A percentile compares a stretch with the other conserved stretches of the same genome.
Evolutionary conservation across 2,888 invertebrate species (phyloP).

Genomic region (Eupithecia dodoneata): DNA sequence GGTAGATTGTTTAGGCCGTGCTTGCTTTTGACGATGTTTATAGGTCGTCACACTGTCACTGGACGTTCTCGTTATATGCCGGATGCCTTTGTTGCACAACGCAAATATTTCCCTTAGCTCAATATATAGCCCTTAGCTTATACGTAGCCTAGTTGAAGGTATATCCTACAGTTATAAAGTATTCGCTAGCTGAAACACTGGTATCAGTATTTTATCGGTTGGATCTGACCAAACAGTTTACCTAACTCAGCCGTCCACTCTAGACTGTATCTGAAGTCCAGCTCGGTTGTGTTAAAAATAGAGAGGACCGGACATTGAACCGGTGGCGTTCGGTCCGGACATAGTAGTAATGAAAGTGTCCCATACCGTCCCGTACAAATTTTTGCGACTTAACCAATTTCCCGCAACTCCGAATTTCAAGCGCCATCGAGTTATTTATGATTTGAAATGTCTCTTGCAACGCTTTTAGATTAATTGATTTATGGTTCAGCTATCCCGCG

Average conservation of each 20-base stretch:
- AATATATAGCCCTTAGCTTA: neutral
- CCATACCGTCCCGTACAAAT: constrained; percentile 60
- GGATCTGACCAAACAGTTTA: neutral
- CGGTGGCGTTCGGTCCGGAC: constrained; percentile 72
- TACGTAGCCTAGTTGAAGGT: neutral
- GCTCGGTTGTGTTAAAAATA: constrained; percentile 74
- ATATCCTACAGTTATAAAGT: neutral
- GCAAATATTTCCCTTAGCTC: neutral
- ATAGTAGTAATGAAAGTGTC: constrained; percentile 78
- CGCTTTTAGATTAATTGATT: constrained; percentile 40
- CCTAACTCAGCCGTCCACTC: constrained; percentile 15
- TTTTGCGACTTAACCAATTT: constrained; percentile 72
- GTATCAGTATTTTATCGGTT: neutral
- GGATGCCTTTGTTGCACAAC: neutral
- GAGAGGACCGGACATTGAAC: constrained; percentile 80
- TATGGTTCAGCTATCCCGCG: constrained; percentile 24
- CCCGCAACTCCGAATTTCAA: constrained; percentile 53
- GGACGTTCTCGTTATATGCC: neutral
- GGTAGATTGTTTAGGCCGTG: neutral
- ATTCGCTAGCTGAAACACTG: neutral
- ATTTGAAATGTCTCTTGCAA: constrained; percentile 39
- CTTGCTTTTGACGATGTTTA: neutral
- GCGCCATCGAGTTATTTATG: constrained; percentile 44
- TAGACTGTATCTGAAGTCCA: constrained; percentile 44
- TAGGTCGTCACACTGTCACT: neutral